Evolutionary conservation across 2,888 invertebrate species (phyloP), one percentile per base, ranked within the genome.

Genomic region (Ecliptopera silaceata): DNA sequence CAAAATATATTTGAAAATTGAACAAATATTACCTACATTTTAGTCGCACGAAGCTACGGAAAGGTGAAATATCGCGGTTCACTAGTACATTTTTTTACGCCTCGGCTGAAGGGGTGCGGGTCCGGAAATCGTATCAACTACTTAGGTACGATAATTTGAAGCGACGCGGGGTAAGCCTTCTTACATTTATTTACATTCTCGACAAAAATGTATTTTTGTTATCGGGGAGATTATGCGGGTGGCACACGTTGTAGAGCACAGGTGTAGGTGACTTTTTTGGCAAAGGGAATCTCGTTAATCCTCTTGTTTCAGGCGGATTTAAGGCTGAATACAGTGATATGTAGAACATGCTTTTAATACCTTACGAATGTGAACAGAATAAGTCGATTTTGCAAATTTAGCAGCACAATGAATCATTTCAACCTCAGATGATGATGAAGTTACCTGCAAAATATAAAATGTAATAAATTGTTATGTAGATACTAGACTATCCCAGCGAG

Each of bases 211-310:
- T n/a, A 31, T 29, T 32, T 32, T 38, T 36, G n/a, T 11, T 5
- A 48, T 39, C 17, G 18, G 11, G 51, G 48, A 57, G 17, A 44
- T 15, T 57, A 57, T 45, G 20, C 43, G 42, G 53, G 41, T 56
- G 38, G 44, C 38, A 42, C 45, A 47, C 29, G 18, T 34, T 32
- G 18, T 34, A 54, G 54, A 63, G 59, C 68, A 54, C 70, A 70
- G 69, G 68, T 71, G 72, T 59, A 57, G 29, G 12, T 31, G 48
- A 56, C 63, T 51, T 69, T 66, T 66, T 64, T 47, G 52, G 38
- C 56, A 53, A 51, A 46, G 46, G 42, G 63, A 50, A 68, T 59
- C 57, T 52, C 52, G 47, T 44, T 67, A 71, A 69, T 64, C 69
- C 67, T 58, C 56, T 59, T 64, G 64, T 66, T 65, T 61, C 65